Evolutionary conservation across 2,888 invertebrate genomes (phyloP).

Genomic region (Dichetophora obliterata): DNA sequence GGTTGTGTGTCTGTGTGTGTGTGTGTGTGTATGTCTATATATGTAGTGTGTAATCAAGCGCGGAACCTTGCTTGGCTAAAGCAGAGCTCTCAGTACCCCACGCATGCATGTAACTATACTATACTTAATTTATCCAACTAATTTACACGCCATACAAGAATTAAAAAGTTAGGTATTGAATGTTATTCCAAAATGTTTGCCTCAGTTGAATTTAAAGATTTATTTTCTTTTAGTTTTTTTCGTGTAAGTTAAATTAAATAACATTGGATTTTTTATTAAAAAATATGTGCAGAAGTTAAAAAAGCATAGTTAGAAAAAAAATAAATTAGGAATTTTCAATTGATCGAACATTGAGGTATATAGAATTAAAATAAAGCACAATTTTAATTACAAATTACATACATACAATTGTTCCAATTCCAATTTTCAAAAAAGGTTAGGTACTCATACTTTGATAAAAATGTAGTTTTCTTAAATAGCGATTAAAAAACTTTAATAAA

Average conservation of each 20-base stretch:
- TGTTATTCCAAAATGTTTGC: conserved; percentile 32
- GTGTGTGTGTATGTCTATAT: conserved; percentile 40
- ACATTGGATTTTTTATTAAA: neutral
- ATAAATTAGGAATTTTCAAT: neutral
- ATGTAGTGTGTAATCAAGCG: conserved; percentile 23
- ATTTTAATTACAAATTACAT: conserved; percentile 15
- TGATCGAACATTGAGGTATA: neutral
- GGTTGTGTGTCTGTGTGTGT: too few relatives aligned
- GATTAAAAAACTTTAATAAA: neutral
- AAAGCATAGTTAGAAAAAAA: neutral
- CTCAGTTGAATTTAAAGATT: conserved; percentile 34
- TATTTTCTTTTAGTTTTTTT: conserved; percentile 36
- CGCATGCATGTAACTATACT: conserved; percentile 44
- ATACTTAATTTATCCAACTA: conserved; percentile 61
- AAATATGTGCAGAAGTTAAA: neutral
- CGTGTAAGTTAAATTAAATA: neutral
- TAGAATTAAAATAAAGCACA: conserved; percentile 12
- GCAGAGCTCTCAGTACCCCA: conserved; percentile 27
- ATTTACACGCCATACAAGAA: conserved; percentile 59
- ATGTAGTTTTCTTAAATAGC: conserved; percentile 10
- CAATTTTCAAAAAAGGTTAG: neutral
- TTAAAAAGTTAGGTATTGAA: conserved; percentile 38
- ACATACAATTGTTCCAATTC: neutral
- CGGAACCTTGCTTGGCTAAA: conserved; percentile 37
- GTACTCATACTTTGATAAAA: conserved; percentile 9